A percentile compares a stretch with the other conserved stretches of the same genome.
Conservation (phyloP, 2,113 vertebrate genomes). For the Psilopsiagon aurifrons region DNA sequence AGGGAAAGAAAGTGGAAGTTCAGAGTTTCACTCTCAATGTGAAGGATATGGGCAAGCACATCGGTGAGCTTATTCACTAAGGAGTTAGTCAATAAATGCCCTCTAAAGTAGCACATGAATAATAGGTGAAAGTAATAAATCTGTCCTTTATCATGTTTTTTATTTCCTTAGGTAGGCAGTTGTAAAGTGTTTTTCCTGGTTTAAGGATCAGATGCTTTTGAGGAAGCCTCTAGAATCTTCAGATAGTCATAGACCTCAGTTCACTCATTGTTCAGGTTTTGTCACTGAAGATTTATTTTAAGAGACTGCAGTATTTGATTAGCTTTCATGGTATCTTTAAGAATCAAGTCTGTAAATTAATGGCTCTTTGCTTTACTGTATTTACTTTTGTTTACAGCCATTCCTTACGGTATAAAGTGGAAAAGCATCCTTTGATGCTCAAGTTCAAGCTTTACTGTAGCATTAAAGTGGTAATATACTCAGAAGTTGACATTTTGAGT, state of each 20-base stretch:
- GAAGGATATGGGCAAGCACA: not conserved
- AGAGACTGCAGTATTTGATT: not conserved
- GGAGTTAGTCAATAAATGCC: not conserved
- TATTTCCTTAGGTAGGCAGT: not conserved
- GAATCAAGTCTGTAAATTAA: not conserved
- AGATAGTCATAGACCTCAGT: not conserved
- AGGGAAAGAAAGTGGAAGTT: not conserved
- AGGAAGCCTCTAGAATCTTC: not conserved
- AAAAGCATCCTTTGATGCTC: not conserved
- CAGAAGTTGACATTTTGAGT: not conserved
- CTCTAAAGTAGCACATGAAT: not conserved
- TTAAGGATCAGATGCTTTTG: not conserved
- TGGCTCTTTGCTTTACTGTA: not conserved
- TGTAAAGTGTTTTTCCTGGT: rapidly evolving
- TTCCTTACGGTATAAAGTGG: not conserved
- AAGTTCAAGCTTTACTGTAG: not conserved
- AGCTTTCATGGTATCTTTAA: not conserved
- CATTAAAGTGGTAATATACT: not conserved
- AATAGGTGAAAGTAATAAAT: not conserved
- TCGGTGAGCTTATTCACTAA: not conserved
- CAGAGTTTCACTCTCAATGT: not conserved
- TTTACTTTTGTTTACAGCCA: not conserved
- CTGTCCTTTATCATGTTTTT: not conserved
- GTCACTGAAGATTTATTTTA: not conserved
- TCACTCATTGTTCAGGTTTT: not conserved